Base-by-base conservation (phyloP, 2,888 invertebrate species). In the Eumacrocentrus americanus region DNA sequence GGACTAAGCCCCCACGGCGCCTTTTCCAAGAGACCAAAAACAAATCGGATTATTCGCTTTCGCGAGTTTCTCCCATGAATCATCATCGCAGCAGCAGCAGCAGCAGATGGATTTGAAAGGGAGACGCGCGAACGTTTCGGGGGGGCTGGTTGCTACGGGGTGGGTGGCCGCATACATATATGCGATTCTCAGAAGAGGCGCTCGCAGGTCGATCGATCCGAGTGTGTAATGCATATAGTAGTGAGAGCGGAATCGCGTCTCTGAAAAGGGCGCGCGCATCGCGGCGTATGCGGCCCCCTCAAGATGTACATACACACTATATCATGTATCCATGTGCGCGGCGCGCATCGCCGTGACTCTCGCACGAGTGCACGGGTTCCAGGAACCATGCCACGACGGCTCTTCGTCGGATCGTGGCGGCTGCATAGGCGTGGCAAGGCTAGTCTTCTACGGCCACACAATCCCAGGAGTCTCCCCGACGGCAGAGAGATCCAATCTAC, bases 361-460 rank as follows among this genome's bases (percentile, higher is more conserved):
- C 34, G 59, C 59, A 60, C 54, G 48, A 48, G 46, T 53, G 53
- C 53, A 53, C 53, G 37, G 23, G 29, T 60, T 60, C 60, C 60
- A 55, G 60, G 60, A 60, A 60, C 38, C 46, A 47, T 47, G 46
- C 38, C 47, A 48, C 59, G 53, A 59, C 54, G 40, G 58, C 58
- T 60, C 56, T 57, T 60, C 56, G 61, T 54, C 54, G 62, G 67
- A 66, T 64, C 63, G 60, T 53, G 62, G 61, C 58, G 63, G 60
- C 60, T 54, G 54, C 63, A 66, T 64, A 67, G 67, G 67, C 67
- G 67, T 67, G 67, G 67, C 64, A 63, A 64, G 55, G 34, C 58
- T 23, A 22, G 44, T 38, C 18, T 11, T 44, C 44, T 44, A 37
- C 16, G 35, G 50, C 34, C 12, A 51, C 37, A 48, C 29, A 48